These are phyloP conservation scores for Acestrorhynchus altus DNA, from an alignment of 2,797 vertebrate species.

Conservation along the genomic window DNA sequence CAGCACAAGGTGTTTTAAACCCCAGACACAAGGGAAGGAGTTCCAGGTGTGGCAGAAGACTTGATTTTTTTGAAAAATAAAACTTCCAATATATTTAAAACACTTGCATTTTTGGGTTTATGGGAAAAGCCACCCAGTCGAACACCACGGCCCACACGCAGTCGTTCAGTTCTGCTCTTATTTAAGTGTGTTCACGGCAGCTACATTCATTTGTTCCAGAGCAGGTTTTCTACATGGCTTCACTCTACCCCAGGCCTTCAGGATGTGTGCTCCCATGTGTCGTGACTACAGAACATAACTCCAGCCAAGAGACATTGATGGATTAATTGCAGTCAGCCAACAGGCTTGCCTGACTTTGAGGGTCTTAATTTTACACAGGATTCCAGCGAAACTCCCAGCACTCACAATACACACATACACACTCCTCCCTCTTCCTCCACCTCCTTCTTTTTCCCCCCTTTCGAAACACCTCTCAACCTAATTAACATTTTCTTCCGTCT, in stretches of 20 bases:
- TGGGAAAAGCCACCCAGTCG: neutral
- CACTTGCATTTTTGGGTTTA: neutral
- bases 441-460: conserved; percentile 37
- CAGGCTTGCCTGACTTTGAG: conserved; percentile 63
- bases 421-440: conserved; percentile 25
- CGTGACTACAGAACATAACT: conserved; percentile 49
- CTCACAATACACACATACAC: neutral
- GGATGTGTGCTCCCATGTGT: conserved; percentile 23
- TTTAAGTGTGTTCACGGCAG: conserved; percentile 24
- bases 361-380: conserved; percentile 62
- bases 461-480: conserved; percentile 52
- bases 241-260: conserved; percentile 20
- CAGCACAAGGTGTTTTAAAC: neutral
- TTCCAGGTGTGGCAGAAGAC: conserved; percentile 14
- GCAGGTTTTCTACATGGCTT: conserved; percentile 24
- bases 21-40: conserved; percentile 10
- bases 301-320: conserved; percentile 57
- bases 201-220: conserved; percentile 15
- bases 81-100: conserved; percentile 13
- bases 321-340: conserved; percentile 67
- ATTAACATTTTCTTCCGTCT: conserved; percentile 70
- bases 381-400: conserved; percentile 58
- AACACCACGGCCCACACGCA: conserved; percentile 8
- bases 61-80: conserved; percentile 13
- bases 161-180: neutral